Evolutionary conservation across 2,797 vertebrate genomes (phyloP).

Genomic region (Cryptoprocta ferox): DNA sequence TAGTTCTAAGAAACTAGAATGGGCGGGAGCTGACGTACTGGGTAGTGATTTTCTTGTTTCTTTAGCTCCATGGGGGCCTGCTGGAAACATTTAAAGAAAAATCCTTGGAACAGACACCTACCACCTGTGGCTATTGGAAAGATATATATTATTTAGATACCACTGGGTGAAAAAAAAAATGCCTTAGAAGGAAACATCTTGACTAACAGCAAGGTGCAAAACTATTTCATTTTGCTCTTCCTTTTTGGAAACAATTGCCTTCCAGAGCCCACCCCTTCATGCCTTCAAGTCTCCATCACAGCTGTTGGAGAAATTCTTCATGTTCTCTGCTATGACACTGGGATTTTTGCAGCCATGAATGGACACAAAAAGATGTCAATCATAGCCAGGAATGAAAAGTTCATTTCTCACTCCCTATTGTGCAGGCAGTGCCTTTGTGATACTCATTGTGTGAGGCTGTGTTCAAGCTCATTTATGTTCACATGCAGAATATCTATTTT

Average conservation of each 20-base stretch:
- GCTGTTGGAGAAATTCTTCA: slow-evolving; percentile 55
- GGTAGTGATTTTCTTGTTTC: slow-evolving; percentile 31
- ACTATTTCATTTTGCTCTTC: slow-evolving; percentile 61
- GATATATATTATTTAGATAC: slow-evolving; percentile 72
- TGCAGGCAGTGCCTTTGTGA: slow-evolving; percentile 63
- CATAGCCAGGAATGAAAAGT: slow-evolving; percentile 72
- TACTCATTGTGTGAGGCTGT: slow-evolving; percentile 53
- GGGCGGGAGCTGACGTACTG: background rate
- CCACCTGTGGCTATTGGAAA: slow-evolving; percentile 74
- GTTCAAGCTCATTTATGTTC: slow-evolving; percentile 59
- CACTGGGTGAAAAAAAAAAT: slow-evolving; percentile 29
- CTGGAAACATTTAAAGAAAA: slow-evolving; percentile 75
- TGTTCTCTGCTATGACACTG: slow-evolving; percentile 52
- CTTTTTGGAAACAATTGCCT: slow-evolving; percentile 66
- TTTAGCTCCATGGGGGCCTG: slow-evolving; percentile 43
- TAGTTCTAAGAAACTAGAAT: slow-evolving; percentile 49
- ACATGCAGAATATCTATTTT: slow-evolving; percentile 57
- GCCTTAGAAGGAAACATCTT: slow-evolving; percentile 69
- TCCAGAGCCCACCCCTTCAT: slow-evolving; percentile 40
- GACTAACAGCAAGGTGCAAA: slow-evolving; percentile 69
- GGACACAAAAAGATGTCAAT: slow-evolving; percentile 81
- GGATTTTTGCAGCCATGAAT: slow-evolving; percentile 69
- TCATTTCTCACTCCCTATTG: slow-evolving; percentile 76
- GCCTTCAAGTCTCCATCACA: slow-evolving; percentile 64
- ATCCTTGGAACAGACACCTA: slow-evolving; percentile 68